phyloP scores from a whole-genome alignment of 2,888 invertebrate species.

The Heliconius cydno region DNA sequence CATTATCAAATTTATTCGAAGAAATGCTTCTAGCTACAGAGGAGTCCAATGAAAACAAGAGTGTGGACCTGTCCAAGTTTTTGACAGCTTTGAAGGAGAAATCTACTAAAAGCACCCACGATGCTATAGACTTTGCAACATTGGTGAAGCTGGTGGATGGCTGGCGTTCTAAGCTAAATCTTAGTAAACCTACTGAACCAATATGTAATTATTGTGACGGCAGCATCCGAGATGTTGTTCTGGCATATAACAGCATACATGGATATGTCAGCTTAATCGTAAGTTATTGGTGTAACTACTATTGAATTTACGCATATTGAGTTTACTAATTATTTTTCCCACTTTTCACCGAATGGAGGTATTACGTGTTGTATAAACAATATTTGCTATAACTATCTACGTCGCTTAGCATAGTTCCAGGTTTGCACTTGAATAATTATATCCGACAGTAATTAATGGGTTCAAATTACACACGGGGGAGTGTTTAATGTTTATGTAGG shows the following conservation, averaged over 20 bases:
- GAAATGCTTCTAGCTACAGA: constrained; percentile 72
- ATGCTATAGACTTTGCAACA: constrained; percentile 70
- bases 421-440: too few relatives aligned
- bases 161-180: constrained; percentile 65
- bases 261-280: constrained; percentile 93
- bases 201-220: constrained; percentile 84
- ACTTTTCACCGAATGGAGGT: too few relatives aligned
- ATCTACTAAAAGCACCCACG: constrained; percentile 64
- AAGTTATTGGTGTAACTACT: constrained; percentile 55
- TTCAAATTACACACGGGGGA: too few relatives aligned
- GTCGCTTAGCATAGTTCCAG: too few relatives aligned
- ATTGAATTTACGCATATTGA: not conserved
- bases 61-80: constrained; percentile 67
- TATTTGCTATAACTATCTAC: too few relatives aligned
- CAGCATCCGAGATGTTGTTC: constrained; percentile 82
- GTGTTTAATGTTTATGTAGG: too few relatives aligned
- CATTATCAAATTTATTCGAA: constrained; percentile 71
- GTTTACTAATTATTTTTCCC: too few relatives aligned
- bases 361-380: too few relatives aligned
- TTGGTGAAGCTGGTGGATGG: constrained; percentile 73
- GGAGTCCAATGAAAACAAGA: constrained; percentile 63
- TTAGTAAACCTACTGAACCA: constrained; percentile 64
- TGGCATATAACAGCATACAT: constrained; percentile 88
- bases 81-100: constrained; percentile 65
- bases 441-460: too few relatives aligned